Base-by-base conservation (phyloP, 2,797 vertebrate genomes). In the Anas capensis region DNA sequence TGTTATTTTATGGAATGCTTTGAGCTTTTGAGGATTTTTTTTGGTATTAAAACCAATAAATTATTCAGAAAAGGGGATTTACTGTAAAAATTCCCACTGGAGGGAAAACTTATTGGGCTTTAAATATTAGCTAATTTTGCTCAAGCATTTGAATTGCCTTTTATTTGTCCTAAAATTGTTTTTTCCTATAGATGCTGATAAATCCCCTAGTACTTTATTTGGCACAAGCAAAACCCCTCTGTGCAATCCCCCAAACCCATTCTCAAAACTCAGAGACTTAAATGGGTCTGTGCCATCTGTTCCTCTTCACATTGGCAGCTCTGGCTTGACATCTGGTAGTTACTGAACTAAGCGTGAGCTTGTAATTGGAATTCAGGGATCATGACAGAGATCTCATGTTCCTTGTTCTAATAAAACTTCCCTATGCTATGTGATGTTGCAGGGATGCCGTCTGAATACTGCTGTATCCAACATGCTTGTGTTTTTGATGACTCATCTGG, bases 291-390 rank as follows among this genome's bases (percentile, higher is more conserved):
- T 83, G 69, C 87, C 90, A 90, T 96, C 92, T 96, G 92, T 83
- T 91, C 42, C 31, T 51, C 33, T 82, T 86, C 92, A 71, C 57
- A 86, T 93, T 96, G 95, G 92, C 93, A 94, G 82, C 82, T 94
- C 72, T 84, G 61, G 81, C 69, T 88, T 88, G 91, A 84, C 91
- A 96, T 92, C 91, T 96, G 92, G 72, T 91, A 72, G 54, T 49
- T 88, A 66, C 13, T 62, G 89, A 92, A 79, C 54, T 61, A 88
- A 93, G 84, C 42, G 46, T 65, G 87, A 86, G 51, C 54, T 90
- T 90, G 70, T 79, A 95, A 88, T 95, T 93, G 86, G 80, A 96
- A 77, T 60, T 90, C 58, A n/a, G 42, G 69, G 85, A 79, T 91
- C 85, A 79, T 23, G 69, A 82, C 27, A n/a, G 81, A 76, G 49